Evolutionary conservation across 2,113 vertebrate genomes (phyloP), one percentile per base, ranked within the genome.

Genomic region (Tetrao urogallus): DNA sequence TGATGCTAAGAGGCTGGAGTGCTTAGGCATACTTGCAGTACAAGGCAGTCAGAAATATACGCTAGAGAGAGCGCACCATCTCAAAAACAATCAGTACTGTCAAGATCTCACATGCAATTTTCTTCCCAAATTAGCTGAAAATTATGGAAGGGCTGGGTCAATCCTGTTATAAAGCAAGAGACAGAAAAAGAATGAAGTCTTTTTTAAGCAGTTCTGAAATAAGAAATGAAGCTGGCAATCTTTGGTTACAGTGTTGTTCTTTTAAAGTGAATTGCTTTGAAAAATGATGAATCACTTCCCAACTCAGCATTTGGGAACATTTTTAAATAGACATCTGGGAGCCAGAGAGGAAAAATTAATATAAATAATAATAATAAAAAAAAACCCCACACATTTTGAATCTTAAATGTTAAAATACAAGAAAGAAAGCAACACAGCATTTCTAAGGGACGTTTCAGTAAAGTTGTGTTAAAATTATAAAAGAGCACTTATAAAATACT

Each of bases 241-340:
- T 87, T 58, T 88, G 83, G 87, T 79, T 92, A 90, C 80, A 80
- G 40, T 42, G 75, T 20, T 82, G 67, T 30, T 84, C 70, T 89
- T 90, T 86, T 72, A 88, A 91, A 47, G 50, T 60, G 64, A 88
- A 93, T 83, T 83, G 80, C 90, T 95, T 88, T 90, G 87, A 65
- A 95, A 89, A 89, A 81, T 47, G 87, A 96, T 96, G 84, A 96
- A 88, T 96, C 88, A 92, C 58, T 95, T 96, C 88, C 85, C 48
- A 73, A 18, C 43, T 50, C 48, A 85, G 80, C 58, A 93, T 60
- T 76, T 81, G 78, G 79, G 58, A 73, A 52, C 80, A 61, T 77
- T 91, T 97, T 94, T 79, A 94, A 96, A 96, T n/a, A 96, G 91
- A 90, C 82, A 88, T 21, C 14, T 70, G 79, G 92, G 83, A 96